These are phyloP conservation scores for Troides aeacus DNA, from an alignment of 2,888 invertebrate genomes.

Conservation along the genomic window DNA sequence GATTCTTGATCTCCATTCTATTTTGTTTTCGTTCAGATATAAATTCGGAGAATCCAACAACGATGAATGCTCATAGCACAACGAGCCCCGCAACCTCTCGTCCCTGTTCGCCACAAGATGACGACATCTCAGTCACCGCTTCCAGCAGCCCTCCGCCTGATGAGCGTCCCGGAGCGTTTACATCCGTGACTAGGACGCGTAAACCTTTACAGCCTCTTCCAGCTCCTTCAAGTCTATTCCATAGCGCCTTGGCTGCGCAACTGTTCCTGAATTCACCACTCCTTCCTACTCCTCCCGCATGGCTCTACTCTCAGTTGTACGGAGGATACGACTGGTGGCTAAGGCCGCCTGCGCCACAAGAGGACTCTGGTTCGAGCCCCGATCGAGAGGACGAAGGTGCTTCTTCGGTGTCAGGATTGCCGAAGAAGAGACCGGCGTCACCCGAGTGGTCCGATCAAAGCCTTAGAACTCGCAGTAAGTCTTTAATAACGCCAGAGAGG, in stretches of 20 bases:
- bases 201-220: slow-evolving; percentile 72
- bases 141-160: slow-evolving; percentile 77
- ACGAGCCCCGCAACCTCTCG: slow-evolving; percentile 85
- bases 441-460: slow-evolving; percentile 74
- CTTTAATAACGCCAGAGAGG: slow-evolving; percentile 67
- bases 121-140: slow-evolving; percentile 83
- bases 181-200: slow-evolving; percentile 69
- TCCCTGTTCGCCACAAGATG: slow-evolving; percentile 79
- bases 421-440: slow-evolving; percentile 76
- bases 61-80: slow-evolving; percentile 84
- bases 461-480: slow-evolving; percentile 69
- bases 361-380: slow-evolving; percentile 68
- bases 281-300: slow-evolving; percentile 87
- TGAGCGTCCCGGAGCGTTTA: slow-evolving; percentile 78
- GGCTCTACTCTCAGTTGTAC: slow-evolving; percentile 89
- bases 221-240: slow-evolving; percentile 74
- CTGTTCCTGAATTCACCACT: slow-evolving; percentile 87
- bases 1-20: not conserved
- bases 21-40: slow-evolving; percentile 50
- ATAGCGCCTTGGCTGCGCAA: slow-evolving; percentile 82
- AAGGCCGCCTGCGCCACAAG: slow-evolving; percentile 65
- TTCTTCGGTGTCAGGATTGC: slow-evolving; percentile 61
- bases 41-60: slow-evolving; percentile 65
- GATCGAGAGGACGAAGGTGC: slow-evolving; percentile 68
- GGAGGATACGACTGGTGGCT: slow-evolving; percentile 87